These are phyloP conservation scores for Nematostella vectensis DNA, from an alignment of 92 coral and sea anemone species.

Conservation along the genomic window DNA sequence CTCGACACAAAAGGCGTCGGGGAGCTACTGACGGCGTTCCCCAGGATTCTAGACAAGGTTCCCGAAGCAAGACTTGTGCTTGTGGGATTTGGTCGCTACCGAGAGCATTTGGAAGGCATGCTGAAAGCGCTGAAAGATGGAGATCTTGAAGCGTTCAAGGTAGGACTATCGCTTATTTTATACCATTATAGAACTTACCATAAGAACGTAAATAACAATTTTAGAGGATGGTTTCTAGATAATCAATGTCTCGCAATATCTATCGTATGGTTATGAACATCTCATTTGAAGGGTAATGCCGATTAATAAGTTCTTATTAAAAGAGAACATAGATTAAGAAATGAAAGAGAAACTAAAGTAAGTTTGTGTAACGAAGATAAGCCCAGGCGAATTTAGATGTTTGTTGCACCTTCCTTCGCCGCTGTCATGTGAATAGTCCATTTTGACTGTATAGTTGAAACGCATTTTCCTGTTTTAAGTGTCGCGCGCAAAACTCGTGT, in stretches of 20 bases:
- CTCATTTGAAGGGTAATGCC: no score
- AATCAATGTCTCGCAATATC: slow-evolving; percentile 1
- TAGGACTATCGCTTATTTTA: slow-evolving; percentile 2
- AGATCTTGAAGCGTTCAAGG: slow-evolving; percentile 62
- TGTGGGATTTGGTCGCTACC: slow-evolving; percentile 72
- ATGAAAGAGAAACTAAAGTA: no score
- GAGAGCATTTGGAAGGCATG: slow-evolving; percentile 84
- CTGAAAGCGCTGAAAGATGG: slow-evolving; percentile 54
- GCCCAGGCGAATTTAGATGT: no score
- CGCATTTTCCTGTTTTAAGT: not conserved
- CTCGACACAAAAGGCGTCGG: slow-evolving; percentile 88
- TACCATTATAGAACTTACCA: not conserved
- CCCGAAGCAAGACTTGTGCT: slow-evolving; percentile 66
- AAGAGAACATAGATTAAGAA: no score
- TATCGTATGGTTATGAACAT: no score
- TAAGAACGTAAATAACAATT: no score
- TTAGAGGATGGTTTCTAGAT: no score
- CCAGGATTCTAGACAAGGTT: slow-evolving; percentile 49
- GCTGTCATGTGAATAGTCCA: no score
- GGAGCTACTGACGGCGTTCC: slow-evolving; percentile 69
- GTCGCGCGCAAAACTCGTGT: not conserved
- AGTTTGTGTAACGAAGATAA: no score
- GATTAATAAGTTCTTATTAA: no score
- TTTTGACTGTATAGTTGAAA: not conserved
- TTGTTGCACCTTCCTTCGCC: no score